Conservation (phyloP, 2,888 invertebrate genomes). For the Lepidocyrtoides sp. region DNA sequence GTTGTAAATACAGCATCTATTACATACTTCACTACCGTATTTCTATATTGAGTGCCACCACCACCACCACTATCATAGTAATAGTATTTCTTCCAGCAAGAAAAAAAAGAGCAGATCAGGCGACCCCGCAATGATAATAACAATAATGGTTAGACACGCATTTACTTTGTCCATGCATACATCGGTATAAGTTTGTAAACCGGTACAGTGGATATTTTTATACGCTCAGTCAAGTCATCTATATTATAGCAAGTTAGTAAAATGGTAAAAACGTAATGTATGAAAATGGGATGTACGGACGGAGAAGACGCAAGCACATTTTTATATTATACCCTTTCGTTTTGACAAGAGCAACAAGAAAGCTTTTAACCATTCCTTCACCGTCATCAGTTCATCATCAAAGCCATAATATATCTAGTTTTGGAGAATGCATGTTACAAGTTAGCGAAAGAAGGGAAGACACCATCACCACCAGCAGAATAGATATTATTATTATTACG, state of each 20-base stretch:
- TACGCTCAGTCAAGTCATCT: no score
- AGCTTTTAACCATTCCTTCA: conserved; percentile 62
- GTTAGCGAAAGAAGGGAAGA: background rate
- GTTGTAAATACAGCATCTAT: no score
- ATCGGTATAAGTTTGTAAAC: background rate
- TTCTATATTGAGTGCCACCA: conserved; percentile 30
- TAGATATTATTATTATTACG: background rate
- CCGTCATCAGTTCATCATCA: conserved; percentile 54
- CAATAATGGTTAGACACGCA: conserved; percentile 38
- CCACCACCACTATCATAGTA: conserved; percentile 14
- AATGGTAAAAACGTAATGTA: background rate
- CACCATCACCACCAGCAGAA: background rate
- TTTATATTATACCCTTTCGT: background rate
- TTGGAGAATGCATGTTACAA: background rate
- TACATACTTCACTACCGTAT: conserved; percentile 6
- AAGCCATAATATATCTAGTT: background rate
- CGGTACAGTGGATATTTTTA: no score
- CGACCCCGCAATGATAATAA: conserved; percentile 67
- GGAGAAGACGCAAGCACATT: background rate
- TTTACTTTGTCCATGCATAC: background rate
- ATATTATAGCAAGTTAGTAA: no score
- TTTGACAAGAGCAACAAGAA: conserved; percentile 25
- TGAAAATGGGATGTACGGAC: conserved; percentile 1
- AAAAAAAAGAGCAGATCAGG: conserved; percentile 63
- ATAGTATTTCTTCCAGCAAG: background rate